Conservation (phyloP, 1,140 invertebrate genomes). For the Lethrus apterus region DNA sequence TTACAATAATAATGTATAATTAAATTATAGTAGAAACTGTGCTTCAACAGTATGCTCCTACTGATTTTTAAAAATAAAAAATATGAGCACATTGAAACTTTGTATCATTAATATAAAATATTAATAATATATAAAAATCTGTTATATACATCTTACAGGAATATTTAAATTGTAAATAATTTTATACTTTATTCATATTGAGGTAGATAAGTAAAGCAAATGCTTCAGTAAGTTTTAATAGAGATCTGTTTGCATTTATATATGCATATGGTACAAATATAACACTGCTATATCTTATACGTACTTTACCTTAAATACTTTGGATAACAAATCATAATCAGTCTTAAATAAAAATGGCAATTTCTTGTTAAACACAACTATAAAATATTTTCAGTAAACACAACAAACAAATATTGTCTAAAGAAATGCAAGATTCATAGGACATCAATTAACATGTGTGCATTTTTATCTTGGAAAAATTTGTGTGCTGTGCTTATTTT, state of each 20-base stretch:
- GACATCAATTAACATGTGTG: neutral
- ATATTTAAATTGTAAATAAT: conserved; percentile 25
- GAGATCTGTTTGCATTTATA: conserved; percentile 14
- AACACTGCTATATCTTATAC: conserved; percentile 3
- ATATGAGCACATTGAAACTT: conserved; percentile 25
- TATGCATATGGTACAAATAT: conserved; percentile 3
- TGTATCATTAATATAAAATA: conserved; percentile 27
- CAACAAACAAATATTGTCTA: neutral
- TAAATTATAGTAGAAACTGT: conserved; percentile 28
- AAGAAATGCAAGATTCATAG: neutral
- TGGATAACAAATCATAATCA: conserved; percentile 34
- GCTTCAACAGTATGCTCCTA: conserved; percentile 25
- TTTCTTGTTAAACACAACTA: conserved; percentile 8
- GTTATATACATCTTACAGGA: conserved; percentile 24
- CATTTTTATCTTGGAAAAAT: neutral
- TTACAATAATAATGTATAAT: conserved; percentile 32
- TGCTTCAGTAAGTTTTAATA: conserved; percentile 7
- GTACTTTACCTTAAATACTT: conserved; percentile 23
- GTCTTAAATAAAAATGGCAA: conserved; percentile 37
- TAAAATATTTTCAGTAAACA: conserved; percentile 5
- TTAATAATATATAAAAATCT: conserved; percentile 29
- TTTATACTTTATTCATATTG: conserved; percentile 13
- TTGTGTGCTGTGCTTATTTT: neutral
- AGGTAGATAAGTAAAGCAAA: conserved; percentile 19
- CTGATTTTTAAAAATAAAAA: conserved; percentile 17